Conservation (phyloP, 2,888 invertebrate genomes). For the Trisateles emortualis region DNA sequence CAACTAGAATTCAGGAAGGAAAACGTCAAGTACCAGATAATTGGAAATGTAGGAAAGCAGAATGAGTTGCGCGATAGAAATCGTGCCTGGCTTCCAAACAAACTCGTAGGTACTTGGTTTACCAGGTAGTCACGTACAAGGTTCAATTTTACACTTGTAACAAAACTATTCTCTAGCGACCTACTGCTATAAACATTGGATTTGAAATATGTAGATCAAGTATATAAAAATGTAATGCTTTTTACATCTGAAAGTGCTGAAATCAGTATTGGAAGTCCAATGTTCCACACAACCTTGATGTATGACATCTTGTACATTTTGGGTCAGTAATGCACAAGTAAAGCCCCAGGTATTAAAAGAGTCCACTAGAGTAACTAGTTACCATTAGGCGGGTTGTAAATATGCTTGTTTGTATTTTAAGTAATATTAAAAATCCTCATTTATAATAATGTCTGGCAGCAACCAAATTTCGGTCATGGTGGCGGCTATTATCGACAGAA, state of each 20-base stretch:
- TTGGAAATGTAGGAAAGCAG: constrained; percentile 46
- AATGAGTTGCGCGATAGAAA: constrained; percentile 42
- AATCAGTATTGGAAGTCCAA: too few species aligned
- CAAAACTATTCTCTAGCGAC: constrained; percentile 27
- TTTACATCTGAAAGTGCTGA: neutral
- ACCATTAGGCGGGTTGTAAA: too few species aligned
- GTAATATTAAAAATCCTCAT: too few species aligned
- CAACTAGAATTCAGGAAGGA: constrained; percentile 17
- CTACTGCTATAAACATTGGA: constrained; percentile 15
- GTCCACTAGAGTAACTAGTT: too few species aligned
- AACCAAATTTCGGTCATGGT: too few species aligned
- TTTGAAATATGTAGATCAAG: neutral
- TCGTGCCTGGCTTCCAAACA: constrained; percentile 40
- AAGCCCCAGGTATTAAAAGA: too few species aligned
- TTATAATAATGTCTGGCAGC: too few species aligned
- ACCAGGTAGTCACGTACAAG: constrained; percentile 34
- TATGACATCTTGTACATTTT: too few species aligned
- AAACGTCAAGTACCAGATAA: constrained; percentile 34
- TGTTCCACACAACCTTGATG: too few species aligned
- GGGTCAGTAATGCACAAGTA: too few species aligned
- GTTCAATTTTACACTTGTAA: constrained; percentile 42
- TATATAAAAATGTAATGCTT: neutral
- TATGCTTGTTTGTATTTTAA: too few species aligned
- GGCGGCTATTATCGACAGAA: too few species aligned
- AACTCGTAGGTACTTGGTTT: constrained; percentile 11